Conservation (phyloP, 2,888 invertebrate genomes). For the Nowickia ferox region DNA sequence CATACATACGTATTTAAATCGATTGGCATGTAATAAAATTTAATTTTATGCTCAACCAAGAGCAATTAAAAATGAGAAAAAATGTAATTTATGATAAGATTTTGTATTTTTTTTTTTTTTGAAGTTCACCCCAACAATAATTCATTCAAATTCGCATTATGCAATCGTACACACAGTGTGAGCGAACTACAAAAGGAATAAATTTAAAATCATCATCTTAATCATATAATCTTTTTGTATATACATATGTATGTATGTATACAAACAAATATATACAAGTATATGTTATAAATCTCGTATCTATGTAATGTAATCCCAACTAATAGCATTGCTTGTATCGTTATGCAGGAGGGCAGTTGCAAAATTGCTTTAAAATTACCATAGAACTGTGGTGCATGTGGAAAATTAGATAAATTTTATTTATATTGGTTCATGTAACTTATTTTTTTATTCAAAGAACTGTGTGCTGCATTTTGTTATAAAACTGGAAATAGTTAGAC, state of each 20-base stretch:
- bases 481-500: neutral
- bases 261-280: conserved; percentile 12
- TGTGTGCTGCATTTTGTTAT: no score
- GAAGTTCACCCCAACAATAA: conserved; percentile 36
- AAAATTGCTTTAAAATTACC: conserved; percentile 7
- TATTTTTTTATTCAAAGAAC: no score
- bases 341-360: neutral
- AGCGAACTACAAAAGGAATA: conserved; percentile 44
- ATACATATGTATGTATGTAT: conserved; percentile 18
- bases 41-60: conserved; percentile 56
- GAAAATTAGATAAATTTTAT: neutral
- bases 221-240: conserved; percentile 63
- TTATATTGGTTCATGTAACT: no score
- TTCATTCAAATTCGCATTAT: conserved; percentile 28
- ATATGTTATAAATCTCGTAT: conserved; percentile 17
- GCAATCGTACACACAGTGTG: neutral
- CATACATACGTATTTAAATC: conserved; percentile 9
- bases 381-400: no score
- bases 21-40: conserved; percentile 43
- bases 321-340: conserved; percentile 34
- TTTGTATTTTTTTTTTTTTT: conserved; percentile 15
- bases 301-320: conserved; percentile 49
- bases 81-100: conserved; percentile 62
- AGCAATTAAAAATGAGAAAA: conserved; percentile 64
- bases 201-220: conserved; percentile 66